Base-by-base conservation (phyloP, 2,888 invertebrate genomes). In the Ryuthela nishihirai region DNA sequence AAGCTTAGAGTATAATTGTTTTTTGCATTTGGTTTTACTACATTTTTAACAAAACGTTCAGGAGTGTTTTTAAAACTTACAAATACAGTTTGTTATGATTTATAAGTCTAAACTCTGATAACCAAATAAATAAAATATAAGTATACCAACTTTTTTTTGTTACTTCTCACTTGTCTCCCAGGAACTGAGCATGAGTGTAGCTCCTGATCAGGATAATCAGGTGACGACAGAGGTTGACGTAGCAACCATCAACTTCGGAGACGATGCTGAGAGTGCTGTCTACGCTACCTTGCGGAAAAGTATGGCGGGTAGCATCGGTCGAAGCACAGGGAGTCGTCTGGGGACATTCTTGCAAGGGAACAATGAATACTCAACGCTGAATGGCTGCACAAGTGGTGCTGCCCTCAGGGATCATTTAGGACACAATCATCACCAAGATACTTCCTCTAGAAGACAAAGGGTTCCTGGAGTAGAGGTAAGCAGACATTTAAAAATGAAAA, bases 121-220 rank as follows among this genome's bases (percentile, higher is more conserved):
- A n/a, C n/a, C n/a, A n/a, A n/a, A n/a, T n/a, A n/a, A n/a, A n/a
- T n/a, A n/a, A n/a, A n/a, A n/a, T n/a, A n/a, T n/a, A n/a, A n/a
- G n/a, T n/a, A n/a, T n/a, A n/a, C n/a, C n/a, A n/a, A n/a, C n/a
- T n/a, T n/a, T n/a, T n/a, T n/a, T n/a, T n/a, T n/a, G n/a, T n/a
- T n/a, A n/a, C 3, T 9, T 12, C 7, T 18, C 4, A 15, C 32
- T 26, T 23, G 6, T 4, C 36, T 15, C 10, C 7, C n/a, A 61
- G 61, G 62, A 62, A 39, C 36, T 62, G 18, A 62, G 62, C 15
- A 62, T 62, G 62, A 58, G 54, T 34, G 58, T 62, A 0, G 54
- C 58, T 6, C 62, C 56, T 6, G 62, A 62, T 36, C 35, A 36
- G 10, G 25, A 42, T 17, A 50, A 61, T 18, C 21, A 17, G 2